Percentiles rank a stretch among this genome's conserved stretches.
Conservation (phyloP, 2,113 vertebrate species). For the Catagonus wagneri region DNA sequence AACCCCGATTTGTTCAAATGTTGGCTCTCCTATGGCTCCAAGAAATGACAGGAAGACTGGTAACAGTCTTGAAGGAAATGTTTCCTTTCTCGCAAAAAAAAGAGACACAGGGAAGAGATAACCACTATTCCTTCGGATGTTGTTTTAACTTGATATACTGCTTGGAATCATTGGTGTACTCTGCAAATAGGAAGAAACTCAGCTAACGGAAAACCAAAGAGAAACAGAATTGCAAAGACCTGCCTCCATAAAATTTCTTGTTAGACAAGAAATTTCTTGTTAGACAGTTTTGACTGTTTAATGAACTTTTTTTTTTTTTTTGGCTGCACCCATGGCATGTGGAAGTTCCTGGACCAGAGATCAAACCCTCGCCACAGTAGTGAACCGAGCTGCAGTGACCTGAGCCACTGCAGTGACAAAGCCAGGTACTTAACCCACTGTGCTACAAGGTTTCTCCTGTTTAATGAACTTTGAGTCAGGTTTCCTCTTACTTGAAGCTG, state of each 20-base stretch:
- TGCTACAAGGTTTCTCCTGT: not conserved
- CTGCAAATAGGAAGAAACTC: not conserved
- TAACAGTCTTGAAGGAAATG: not conserved
- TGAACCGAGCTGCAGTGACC: no score
- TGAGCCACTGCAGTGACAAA: no score
- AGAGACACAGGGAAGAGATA: not conserved
- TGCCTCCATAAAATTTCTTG: not conserved
- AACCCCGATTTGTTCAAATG: not conserved
- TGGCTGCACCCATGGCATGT: no score
- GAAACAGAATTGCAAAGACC: not conserved
- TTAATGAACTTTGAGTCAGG: not conserved
- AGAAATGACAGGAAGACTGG: not conserved
- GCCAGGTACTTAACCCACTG: no score
- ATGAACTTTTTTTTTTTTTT: not conserved
- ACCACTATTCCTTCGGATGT: not conserved
- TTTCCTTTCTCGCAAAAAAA: not conserved
- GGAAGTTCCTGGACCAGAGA: no score
- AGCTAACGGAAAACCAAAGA: not conserved
- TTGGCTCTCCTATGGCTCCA: not conserved
- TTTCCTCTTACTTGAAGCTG: not conserved
- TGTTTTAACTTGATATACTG: not conserved
- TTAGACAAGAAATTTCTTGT: not conserved
- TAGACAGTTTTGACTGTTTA: not conserved
- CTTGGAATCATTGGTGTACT: not conserved
- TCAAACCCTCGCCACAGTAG: no score